Evolutionary conservation across 1,140 invertebrate species (phyloP).

Genomic region (Calephelis virginiensis): DNA sequence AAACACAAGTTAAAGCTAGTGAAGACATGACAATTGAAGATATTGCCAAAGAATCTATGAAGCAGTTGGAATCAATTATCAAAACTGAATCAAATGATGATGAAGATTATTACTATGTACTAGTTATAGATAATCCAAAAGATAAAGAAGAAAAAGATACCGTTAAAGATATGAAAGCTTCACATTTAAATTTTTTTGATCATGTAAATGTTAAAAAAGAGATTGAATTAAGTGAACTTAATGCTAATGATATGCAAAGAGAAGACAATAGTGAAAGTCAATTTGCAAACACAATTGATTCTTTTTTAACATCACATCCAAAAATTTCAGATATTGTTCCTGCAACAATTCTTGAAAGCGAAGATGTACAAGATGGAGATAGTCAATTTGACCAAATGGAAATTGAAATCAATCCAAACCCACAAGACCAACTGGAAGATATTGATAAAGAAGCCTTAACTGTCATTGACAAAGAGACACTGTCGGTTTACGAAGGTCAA

Average conservation of each 20-base stretch:
- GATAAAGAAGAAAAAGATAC: conserved; percentile 31
- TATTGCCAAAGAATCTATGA: conserved; percentile 55
- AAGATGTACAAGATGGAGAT: conserved; percentile 53
- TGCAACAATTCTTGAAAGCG: conserved; percentile 65
- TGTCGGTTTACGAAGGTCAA: conserved; percentile 37
- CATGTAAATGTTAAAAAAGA: conserved; percentile 28
- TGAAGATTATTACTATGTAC: conserved; percentile 68
- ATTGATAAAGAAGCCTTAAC: conserved; percentile 12
- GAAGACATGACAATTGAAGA: conserved; percentile 42
- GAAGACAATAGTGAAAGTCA: conserved; percentile 26
- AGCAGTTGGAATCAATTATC: conserved; percentile 63
- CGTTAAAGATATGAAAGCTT: conserved; percentile 13
- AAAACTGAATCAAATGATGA: conserved; percentile 66
- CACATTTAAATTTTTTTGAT: neutral
- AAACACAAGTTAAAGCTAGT: conserved; percentile 35
- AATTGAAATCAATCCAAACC: conserved; percentile 39
- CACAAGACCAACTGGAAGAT: conserved; percentile 29
- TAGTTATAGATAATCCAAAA: conserved; percentile 64
- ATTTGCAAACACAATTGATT: conserved; percentile 57
- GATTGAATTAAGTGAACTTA: conserved; percentile 21
- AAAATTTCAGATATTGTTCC: conserved; percentile 58
- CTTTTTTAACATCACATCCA: conserved; percentile 56
- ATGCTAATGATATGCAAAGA: conserved; percentile 22
- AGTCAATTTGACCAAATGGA: conserved; percentile 43
- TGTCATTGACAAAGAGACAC: conserved; percentile 8